phyloP scores from a whole-genome alignment of 2,888 invertebrate genomes.

The Nomada flava region DNA sequence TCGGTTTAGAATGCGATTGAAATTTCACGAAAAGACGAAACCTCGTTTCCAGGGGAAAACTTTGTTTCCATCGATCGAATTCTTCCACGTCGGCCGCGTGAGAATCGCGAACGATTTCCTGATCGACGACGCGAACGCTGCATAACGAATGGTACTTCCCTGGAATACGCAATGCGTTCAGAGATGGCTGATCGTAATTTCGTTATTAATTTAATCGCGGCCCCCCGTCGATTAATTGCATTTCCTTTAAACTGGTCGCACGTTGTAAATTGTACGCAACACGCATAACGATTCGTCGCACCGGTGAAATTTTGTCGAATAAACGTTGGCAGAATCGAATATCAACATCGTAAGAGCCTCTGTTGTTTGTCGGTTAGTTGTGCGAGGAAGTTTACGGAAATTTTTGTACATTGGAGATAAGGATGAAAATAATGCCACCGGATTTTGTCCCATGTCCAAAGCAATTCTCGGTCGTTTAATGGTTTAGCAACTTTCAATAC shows the following conservation, averaged over 20 bases:
- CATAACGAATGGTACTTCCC: constrained; percentile 25
- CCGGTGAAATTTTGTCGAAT: too few relatives aligned
- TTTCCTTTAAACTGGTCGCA: constrained; percentile 18
- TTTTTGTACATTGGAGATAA: too few relatives aligned
- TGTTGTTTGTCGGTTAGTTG: too few relatives aligned
- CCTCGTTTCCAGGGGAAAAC: not conserved
- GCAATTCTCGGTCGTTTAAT: not conserved
- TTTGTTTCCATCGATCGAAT: not conserved
- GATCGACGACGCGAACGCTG: constrained; percentile 8
- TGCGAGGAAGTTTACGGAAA: too few relatives aligned
- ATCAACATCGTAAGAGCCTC: not conserved
- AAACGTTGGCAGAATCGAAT: not conserved
- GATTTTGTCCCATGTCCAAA: not conserved
- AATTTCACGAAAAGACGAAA: not conserved
- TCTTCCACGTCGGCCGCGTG: not conserved
- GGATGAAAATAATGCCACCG: not conserved
- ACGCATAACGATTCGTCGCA: constrained; percentile 3
- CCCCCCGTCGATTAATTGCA: constrained; percentile 10
- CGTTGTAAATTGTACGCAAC: constrained; percentile 25
- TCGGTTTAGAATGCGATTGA: not conserved
- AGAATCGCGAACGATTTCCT: constrained; percentile 4
- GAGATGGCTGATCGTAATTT: constrained; percentile 41
- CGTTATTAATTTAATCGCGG: constrained; percentile 43
- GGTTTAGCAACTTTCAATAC: not conserved
- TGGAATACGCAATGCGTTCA: constrained; percentile 38